These are phyloP conservation scores for Nansenia antarctica DNA, from an alignment of 2,113 vertebrate genomes.

Conservation along the genomic window DNA sequence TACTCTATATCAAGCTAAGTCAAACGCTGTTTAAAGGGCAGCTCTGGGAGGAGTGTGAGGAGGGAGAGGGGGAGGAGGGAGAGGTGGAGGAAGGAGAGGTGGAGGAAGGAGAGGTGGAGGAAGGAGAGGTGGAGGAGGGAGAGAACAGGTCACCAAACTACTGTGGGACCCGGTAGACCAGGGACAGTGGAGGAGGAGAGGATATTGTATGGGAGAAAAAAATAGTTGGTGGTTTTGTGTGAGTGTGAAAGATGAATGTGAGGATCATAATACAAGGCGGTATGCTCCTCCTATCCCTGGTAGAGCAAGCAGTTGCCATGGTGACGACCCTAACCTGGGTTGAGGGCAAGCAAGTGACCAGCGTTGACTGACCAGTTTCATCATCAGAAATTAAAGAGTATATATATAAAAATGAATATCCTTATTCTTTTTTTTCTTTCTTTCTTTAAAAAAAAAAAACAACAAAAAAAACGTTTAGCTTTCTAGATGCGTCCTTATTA, in stretches of 20 bases:
- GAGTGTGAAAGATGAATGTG: not conserved
- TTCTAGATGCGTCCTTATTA: constrained; percentile 27
- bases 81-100: not conserved
- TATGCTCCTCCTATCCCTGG: not conserved
- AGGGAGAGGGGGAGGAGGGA: not conserved
- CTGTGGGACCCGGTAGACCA: not conserved
- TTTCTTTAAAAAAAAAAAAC: no score
- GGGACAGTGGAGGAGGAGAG: not conserved
- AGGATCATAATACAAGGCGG: not conserved
- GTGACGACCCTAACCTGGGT: constrained; percentile 4
- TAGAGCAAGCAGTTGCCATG: constrained; percentile 6
- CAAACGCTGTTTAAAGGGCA: constrained; percentile 2
- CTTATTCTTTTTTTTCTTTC: constrained; percentile 38
- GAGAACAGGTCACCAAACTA: not conserved
- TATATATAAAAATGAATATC: constrained; percentile 29
- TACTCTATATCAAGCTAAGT: constrained; percentile 23
- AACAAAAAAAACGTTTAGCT: no score
- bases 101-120: not conserved
- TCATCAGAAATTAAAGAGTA: constrained; percentile 9
- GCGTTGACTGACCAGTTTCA: constrained; percentile 18
- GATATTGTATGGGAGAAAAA: not conserved
- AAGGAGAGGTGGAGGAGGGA: no score
- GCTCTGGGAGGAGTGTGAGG: not conserved
- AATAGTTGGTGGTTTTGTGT: not conserved
- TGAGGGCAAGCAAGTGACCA: constrained; percentile 16